phyloP scores from a whole-genome alignment of 2,113 vertebrate species.

The Cebus imitator region DNA sequence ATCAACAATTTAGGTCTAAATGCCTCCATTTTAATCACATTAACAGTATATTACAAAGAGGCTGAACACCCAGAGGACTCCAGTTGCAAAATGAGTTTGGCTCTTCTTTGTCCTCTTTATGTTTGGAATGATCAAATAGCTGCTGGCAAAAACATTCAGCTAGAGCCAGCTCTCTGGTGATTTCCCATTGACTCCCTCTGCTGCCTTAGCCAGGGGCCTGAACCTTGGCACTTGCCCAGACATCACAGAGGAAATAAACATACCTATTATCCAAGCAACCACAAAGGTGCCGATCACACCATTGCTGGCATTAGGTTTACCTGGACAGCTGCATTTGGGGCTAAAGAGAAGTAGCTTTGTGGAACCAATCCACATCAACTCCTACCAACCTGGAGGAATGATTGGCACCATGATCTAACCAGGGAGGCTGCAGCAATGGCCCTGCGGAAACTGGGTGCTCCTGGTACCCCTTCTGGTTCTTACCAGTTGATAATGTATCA shows the following conservation, averaged over 20 bases:
- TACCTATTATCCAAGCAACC: not conserved
- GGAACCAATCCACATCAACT: not conserved
- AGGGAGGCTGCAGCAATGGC: not conserved
- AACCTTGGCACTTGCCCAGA: not conserved
- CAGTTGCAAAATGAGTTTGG: slow-evolving; percentile 57
- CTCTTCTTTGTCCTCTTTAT: not conserved
- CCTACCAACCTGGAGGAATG: not conserved
- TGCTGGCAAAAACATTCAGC: not conserved
- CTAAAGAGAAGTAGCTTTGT: not conserved
- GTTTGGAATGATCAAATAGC: slow-evolving; percentile 19
- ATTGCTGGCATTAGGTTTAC: not conserved
- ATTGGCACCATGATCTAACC: not conserved
- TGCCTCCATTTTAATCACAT: slow-evolving; percentile 72
- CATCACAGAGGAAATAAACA: not conserved
- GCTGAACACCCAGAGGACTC: slow-evolving; percentile 49
- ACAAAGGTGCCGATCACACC: not conserved
- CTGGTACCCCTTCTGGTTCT: not conserved
- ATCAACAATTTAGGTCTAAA: slow-evolving; percentile 61
- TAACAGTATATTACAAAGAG: slow-evolving; percentile 64
- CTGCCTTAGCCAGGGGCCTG: slow-evolving; percentile 3
- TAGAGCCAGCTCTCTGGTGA: not conserved
- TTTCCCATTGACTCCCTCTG: slow-evolving; percentile 21
- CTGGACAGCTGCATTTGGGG: not conserved
- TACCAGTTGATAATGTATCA: not conserved
- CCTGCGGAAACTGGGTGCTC: not conserved